Evolutionary conservation across 2,888 invertebrate species (phyloP), one percentile per base, ranked within the genome.

Genomic region (Tigriopus californicus): DNA sequence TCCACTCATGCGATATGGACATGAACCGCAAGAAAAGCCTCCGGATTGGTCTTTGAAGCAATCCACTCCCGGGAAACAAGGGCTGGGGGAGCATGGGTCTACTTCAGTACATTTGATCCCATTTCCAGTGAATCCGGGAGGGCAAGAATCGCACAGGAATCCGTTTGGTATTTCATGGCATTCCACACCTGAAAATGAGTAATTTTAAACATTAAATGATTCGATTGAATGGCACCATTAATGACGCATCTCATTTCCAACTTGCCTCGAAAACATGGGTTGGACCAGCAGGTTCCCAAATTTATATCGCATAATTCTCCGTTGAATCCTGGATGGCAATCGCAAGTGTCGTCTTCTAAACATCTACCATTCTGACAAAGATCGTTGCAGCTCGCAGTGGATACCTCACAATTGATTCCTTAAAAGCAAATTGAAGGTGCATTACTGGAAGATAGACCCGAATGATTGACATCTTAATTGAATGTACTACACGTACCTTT

Each of bases 1-100:
- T 20, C 51, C 51, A 51, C 20, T 51, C 51, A 51, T 51, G 4
- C 24, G 22, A 20, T 51, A n/a, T 13, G 51, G 51, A 51, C 51
- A 51, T 22, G 15, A 13, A 5, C 51, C 51, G 13, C 51, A 51
- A 13, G 15, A 46, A 46, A 18, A 18, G 3, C 15, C 15, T 18
- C 46, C 46, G 10, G 46, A 18, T 46, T 46, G 15, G 8, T 15
- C 8, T 6, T 18, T 46, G 15, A 51, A 20, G 22, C 51, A 51
- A n/a, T 22, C 22, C 22, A 51, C 51, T n/a, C 51, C 51, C 5
- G 51, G 51, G 10, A 10, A 22, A 22, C 51, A 51, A 24, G 51
- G 24, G 4, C 10, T 51, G 22, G 15, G 22, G 20, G 51, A 51
- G 15, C 51, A 51, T 20, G 24, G 22, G 15, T 51, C 24, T 46